A percentile compares a stretch with the other conserved stretches of the same genome.
These are phyloP conservation scores for Diaphora mendica DNA, from an alignment of 2,888 invertebrate species.

Conservation along the genomic window DNA sequence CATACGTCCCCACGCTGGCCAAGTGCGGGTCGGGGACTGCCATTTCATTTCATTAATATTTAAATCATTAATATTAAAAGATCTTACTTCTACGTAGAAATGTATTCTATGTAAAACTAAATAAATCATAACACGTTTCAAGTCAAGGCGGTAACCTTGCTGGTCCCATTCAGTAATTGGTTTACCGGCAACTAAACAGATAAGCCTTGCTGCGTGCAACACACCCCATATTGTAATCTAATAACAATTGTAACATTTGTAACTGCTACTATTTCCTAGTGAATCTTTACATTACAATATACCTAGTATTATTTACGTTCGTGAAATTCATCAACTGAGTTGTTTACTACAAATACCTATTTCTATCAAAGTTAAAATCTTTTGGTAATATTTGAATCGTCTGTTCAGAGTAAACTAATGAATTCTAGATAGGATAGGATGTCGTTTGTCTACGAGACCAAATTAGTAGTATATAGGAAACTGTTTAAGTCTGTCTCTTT, in stretches of 20 bases:
- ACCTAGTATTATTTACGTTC: neutral
- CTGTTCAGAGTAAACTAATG: neutral
- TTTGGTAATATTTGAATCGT: too few relatives aligned
- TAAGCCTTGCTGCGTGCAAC: slow-evolving; percentile 67
- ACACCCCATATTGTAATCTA: slow-evolving; percentile 67
- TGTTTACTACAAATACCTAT: neutral
- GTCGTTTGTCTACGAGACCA: neutral
- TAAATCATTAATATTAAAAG: too few relatives aligned
- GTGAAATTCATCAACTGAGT: neutral
- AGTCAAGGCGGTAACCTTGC: slow-evolving; percentile 70
- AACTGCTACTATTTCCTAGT: slow-evolving; percentile 41
- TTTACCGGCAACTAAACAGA: slow-evolving; percentile 67
- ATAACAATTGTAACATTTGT: slow-evolving; percentile 60
- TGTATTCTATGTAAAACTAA: slow-evolving; percentile 10
- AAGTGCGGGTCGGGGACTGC: too few relatives aligned
- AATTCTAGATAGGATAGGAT: too few relatives aligned
- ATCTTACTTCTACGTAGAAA: neutral
- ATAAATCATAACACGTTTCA: slow-evolving; percentile 50
- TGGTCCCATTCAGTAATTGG: slow-evolving; percentile 69
- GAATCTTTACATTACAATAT: neutral
- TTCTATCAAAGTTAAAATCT: too few relatives aligned
- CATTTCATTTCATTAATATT: too few relatives aligned
- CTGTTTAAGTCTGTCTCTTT: neutral
- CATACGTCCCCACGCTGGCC: too few relatives aligned
- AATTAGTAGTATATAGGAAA: neutral